Evolutionary conservation across 2,113 vertebrate genomes (phyloP).

Genomic region (Mionectes macconnelli): DNA sequence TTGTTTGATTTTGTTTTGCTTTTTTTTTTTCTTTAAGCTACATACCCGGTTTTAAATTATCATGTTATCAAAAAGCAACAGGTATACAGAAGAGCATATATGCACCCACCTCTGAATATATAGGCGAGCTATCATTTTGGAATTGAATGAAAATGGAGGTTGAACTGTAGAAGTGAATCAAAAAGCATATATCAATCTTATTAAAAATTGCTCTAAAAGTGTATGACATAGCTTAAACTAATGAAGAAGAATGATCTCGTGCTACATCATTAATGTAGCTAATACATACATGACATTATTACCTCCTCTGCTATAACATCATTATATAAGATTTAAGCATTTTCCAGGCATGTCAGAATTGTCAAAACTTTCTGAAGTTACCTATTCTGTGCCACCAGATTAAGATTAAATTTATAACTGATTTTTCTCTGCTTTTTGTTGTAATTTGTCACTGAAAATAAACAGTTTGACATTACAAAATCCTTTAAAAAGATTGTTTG

Average conservation of each 20-base stretch:
- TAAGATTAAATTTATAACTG: neutral
- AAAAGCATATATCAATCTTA: neutral
- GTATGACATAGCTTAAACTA: neutral
- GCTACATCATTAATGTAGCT: conserved; percentile 31
- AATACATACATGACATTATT: too few species aligned
- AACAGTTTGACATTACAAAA: neutral
- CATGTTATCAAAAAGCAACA: conserved; percentile 24
- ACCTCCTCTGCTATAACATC: neutral
- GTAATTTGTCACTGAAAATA: neutral
- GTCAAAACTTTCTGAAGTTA: neutral
- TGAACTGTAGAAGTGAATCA: conserved; percentile 13
- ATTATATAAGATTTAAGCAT: conserved; percentile 21
- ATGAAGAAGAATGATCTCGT: neutral
- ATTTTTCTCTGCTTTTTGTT: neutral
- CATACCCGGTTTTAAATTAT: conserved; percentile 31
- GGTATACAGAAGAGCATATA: neutral
- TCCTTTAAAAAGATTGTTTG: neutral
- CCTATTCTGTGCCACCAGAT: neutral
- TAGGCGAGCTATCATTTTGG: neutral
- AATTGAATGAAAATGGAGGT: neutral
- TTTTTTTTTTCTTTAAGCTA: neutral
- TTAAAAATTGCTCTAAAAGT: neutral
- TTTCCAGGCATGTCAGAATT: neutral
- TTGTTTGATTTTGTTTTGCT: too few species aligned
- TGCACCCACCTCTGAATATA: neutral